Base-by-base conservation (phyloP, 2,113 vertebrate genomes). In the Nesoenas mayeri region DNA sequence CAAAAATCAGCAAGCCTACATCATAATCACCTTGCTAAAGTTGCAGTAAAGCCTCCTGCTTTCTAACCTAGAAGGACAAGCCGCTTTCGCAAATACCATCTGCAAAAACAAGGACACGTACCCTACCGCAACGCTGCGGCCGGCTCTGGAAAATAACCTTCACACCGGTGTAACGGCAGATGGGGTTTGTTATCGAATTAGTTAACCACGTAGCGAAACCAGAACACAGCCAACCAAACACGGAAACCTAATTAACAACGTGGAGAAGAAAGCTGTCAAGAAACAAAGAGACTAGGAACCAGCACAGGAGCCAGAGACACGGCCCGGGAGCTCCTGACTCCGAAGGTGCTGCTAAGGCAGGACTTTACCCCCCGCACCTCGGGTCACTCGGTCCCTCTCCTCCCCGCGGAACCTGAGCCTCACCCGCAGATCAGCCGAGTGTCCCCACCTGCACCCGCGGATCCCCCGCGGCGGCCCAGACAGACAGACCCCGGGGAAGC, bases 111-210 rank as follows among this genome's bases (percentile, higher is more conserved):
- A 89, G 80, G 94, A 32, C 81, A 51, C 3, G 0, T 17, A 85
- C 47, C 6, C 25, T 34, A 89, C 84, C 0, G 8, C 69, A 92
- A 57, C 83, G 13, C 47, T 5, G 47, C 77, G 11, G 77, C 65
- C 8, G 2, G 12, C 69, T 89, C 58, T 10, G 3, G 40, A 61
- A 78, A 47, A 79, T 2, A 74, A 58, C 88, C 81, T 79, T 58
- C 89, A 0, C 1, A 1, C 21, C 2, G 34, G 3, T 20, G 8
- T 15, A 38, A 32, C 50, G 60, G 31, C 4, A 15, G 10, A 54
- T n/a, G 40, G 10, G 60, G 4, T 81, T 82, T 18, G 50, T 11
- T 44, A 36, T 6, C 64, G 0, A 26, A n/a, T 54, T 54, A 66
- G 62, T 91, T 70, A 83, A 11, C 40, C 31, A 12, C 1, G 31